Conservation (phyloP, 2,113 vertebrate genomes). For the Vombatus ursinus region DNA sequence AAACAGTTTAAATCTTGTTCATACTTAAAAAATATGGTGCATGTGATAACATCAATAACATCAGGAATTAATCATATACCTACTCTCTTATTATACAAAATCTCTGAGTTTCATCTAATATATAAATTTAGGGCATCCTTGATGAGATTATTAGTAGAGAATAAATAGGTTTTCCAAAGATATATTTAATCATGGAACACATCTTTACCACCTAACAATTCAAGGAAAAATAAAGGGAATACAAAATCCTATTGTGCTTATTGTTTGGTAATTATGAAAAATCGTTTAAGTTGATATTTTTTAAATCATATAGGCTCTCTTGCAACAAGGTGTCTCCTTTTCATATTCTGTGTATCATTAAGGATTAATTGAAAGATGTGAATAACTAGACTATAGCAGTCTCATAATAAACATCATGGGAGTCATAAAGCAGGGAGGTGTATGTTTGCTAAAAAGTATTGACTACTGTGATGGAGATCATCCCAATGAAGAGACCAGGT, state of each 20-base stretch:
- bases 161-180: not conserved
- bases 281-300: not conserved
- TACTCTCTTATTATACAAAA: not conserved
- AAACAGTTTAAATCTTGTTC: not conserved
- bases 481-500: not conserved
- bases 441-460: not conserved
- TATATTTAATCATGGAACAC: not conserved
- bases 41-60: not conserved
- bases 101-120: not conserved
- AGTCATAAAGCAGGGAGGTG: not conserved
- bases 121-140: not conserved
- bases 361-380: not conserved
- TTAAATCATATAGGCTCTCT: not conserved
- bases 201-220: not conserved
- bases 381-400: not conserved
- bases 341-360: not conserved
- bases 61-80: not conserved
- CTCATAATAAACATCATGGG: not conserved
- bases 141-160: not conserved
- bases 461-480: not conserved
- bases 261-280: not conserved
- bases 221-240: not conserved
- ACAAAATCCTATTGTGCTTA: not conserved
- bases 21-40: not conserved
- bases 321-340: not conserved